Base-by-base conservation (phyloP, 2,888 invertebrate species). In the Drosophila emarginata region DNA sequence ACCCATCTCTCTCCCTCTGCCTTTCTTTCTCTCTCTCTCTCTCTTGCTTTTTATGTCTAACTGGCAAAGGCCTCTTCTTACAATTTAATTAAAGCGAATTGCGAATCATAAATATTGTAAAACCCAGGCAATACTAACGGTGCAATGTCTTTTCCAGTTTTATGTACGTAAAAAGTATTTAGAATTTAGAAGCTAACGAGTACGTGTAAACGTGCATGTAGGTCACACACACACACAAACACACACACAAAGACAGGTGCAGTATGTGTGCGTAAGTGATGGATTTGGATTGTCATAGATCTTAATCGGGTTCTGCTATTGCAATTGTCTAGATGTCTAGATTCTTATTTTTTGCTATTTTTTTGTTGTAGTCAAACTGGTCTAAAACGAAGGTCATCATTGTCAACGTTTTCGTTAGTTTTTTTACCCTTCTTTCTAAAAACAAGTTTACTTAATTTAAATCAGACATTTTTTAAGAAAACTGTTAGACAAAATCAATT, bases 41-140 rank as follows among this genome's bases (percentile, higher is more conserved):
- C 26, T 37, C 32, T 32, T 36, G 2, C 18, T 18, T 18, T 11
- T 7, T 50, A 15, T 50, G 21, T 4, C 50, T 15, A 15, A 9
- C 21, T 28, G 11, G 15, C 28, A 14, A 57, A 52, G 14, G 57
- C 18, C 51, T 28, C 45, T 45, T 50, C 53, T 75, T 77, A 67
- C 80, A 87, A 87, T 84, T 82, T 82, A 82, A 82, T 82, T 82
- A 79, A 79, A 74, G 77, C 68, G 82, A 87, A 83, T 45, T 86
- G 85, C 84, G 84, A 87, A 76, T 87, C 81, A 81, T 87, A 81
- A 81, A 87, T 80, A 81, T 87, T 87, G 63, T 77, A 81, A 76
- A 72, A 56, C 61, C 51, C 53, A 39, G 23, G 39, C 57, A 70
- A 69, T 77, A 79, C 66, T 64, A 67, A 67, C 59, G 52, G 51